Evolutionary conservation across 2,797 vertebrate species (phyloP), one percentile per base, ranked within the genome.

Genomic region (Clarias fuscus): DNA sequence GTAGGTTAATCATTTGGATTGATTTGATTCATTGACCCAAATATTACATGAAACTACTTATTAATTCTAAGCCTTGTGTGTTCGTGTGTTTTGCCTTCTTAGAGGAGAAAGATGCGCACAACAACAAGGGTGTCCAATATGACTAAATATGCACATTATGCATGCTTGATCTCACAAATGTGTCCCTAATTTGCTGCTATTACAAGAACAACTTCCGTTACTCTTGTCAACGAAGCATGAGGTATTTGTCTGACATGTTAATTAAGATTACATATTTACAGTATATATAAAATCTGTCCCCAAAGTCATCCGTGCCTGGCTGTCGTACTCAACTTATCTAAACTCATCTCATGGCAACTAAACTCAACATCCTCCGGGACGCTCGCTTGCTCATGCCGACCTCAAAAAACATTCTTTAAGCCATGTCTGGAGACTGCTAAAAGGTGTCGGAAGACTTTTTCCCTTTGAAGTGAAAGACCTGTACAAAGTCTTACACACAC

Each of bases 151-250:
- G 71, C 72, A 61, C 58, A 58, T 70, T 84, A 84, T 77, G 14
- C 82, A 77, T 82, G 56, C 61, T 37, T 30, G 70, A 73, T 70
- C 86, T 70, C 71, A 76, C 43, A 82, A 22, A 8, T 67, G 86
- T 71, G 15, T 53, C 30, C 79, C 37, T 48, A 73, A 83, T 48
- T 58, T 68, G 76, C 53, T 43, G 18, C 15, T 80, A 78, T 83
- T 40, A 20, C 30, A 68, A 73, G 58, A 87, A 43, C 17, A 65
- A 73, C 30, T 84, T 75, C 40, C 24, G 78, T 84, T 82, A 37
- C 15, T 62, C 43, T 72, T 68, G 14, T 68, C 76, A 86, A 62
- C 64, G 33, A 73, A 27, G 76, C 65, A 77, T 37, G 33, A 58
- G 73, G 24, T 40, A 73, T 40, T 40, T 53, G n/a, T 79, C 48